phyloP scores from a whole-genome alignment of 2,888 invertebrate genomes.

The Eupithecia dodoneata region DNA sequence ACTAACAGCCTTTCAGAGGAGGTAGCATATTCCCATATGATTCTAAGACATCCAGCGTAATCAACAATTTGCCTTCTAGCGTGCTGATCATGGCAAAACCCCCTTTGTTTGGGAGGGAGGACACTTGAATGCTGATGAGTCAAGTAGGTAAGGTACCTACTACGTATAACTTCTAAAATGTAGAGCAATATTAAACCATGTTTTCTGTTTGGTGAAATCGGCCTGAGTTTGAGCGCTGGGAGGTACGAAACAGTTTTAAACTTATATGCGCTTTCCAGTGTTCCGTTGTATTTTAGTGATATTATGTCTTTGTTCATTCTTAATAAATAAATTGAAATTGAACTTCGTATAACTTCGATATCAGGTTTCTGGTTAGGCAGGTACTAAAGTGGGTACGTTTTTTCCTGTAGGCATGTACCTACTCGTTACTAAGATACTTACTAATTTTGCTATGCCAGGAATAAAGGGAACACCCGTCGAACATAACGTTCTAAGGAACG shows the following conservation, averaged over 20 bases:
- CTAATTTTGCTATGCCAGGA: slow-evolving; percentile 15
- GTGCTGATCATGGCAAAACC: background rate
- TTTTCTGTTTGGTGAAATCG: no score
- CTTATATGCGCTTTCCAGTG: no score
- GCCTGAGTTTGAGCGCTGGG: no score
- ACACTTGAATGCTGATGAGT: background rate
- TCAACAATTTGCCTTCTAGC: background rate
- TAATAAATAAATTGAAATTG: no score
- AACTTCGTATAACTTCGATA: background rate
- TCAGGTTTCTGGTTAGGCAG: background rate
- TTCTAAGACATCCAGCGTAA: background rate
- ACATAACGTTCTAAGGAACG: slow-evolving; percentile 11
- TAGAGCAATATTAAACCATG: no score
- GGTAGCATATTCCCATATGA: background rate
- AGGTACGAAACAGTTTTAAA: no score
- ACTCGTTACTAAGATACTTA: background rate
- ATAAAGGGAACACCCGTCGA: background rate
- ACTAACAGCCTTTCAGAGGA: background rate
- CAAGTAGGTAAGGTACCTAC: background rate
- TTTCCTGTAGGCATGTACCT: background rate
- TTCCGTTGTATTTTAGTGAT: no score
- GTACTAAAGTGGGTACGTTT: background rate
- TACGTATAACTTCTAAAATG: no score
- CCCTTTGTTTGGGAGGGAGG: no score
- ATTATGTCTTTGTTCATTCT: no score